Percentiles rank a stretch among this genome's conserved stretches.
These are phyloP conservation scores for Sebastes reedi DNA, from an alignment of 2,797 vertebrate species.

Conservation along the genomic window DNA sequence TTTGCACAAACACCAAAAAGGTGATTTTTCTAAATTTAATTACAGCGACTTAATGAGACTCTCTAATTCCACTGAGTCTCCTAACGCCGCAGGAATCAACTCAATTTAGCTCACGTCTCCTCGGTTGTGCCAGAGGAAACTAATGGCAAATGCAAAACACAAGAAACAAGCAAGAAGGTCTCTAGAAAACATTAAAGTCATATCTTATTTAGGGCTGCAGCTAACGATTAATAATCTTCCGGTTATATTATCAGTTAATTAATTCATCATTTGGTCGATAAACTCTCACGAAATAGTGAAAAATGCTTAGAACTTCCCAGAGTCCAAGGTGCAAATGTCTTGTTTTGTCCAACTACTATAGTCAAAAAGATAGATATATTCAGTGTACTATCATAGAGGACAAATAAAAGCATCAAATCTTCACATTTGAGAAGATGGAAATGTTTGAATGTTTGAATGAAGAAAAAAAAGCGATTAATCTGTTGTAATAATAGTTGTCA, in stretches of 20 bases:
- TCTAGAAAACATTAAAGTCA: not conserved
- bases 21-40: constrained; percentile 64
- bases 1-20: constrained; percentile 46
- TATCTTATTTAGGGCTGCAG: not conserved
- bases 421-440: not conserved
- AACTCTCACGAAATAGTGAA: not conserved
- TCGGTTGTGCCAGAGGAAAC: constrained; percentile 3
- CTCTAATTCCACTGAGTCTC: constrained; percentile 11
- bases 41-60: constrained; percentile 54
- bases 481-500: not conserved
- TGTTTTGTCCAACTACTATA: not conserved
- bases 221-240: not conserved
- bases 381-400: not conserved
- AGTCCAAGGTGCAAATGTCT: not conserved
- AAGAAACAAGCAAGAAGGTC: not conserved
- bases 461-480: not conserved
- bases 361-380: not conserved
- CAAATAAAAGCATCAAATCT: not conserved
- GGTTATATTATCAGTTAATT: not conserved
- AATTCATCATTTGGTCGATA: not conserved
- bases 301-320: not conserved
- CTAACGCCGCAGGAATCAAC: constrained; percentile 11
- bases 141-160: constrained; percentile 5
- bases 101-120: constrained; percentile 10
- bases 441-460: not conserved